These are phyloP conservation scores for Rhinoptilus africanus DNA, from an alignment of 2,113 vertebrate genomes.

Conservation along the genomic window DNA sequence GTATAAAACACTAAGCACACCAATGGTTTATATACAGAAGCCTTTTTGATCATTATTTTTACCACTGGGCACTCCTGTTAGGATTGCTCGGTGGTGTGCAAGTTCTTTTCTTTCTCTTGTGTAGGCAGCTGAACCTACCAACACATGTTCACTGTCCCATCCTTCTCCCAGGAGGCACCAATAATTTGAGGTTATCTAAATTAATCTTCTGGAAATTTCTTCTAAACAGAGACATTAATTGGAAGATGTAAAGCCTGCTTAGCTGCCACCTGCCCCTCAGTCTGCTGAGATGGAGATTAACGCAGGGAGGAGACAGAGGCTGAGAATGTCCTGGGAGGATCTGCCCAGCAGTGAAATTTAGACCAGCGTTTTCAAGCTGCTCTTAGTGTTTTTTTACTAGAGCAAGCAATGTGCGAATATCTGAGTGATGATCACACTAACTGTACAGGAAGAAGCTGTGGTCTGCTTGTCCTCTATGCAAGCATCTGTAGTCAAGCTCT, in stretches of 20 bases:
- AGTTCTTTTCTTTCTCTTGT: background rate
- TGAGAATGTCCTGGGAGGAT: background rate
- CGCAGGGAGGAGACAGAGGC: background rate
- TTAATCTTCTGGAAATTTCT: background rate
- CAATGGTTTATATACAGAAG: background rate
- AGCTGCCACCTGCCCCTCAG: background rate
- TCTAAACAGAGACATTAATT: background rate
- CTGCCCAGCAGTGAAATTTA: background rate
- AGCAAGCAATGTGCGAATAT: background rate
- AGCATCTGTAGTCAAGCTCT: background rate
- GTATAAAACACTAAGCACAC: background rate
- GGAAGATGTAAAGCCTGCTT: background rate
- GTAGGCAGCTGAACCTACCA: background rate
- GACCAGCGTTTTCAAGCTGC: background rate
- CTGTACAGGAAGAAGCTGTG: background rate
- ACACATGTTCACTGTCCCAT: background rate
- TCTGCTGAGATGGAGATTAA: background rate
- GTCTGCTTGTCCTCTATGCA: background rate
- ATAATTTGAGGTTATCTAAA: background rate
- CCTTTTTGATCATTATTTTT: background rate
- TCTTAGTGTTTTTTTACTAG: background rate
- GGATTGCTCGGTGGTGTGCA: background rate
- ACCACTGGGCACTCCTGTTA: background rate
- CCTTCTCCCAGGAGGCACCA: background rate
- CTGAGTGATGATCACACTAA: background rate